Conservation (phyloP, 2,797 vertebrate genomes). For the Hafferia zeledoni region DNA sequence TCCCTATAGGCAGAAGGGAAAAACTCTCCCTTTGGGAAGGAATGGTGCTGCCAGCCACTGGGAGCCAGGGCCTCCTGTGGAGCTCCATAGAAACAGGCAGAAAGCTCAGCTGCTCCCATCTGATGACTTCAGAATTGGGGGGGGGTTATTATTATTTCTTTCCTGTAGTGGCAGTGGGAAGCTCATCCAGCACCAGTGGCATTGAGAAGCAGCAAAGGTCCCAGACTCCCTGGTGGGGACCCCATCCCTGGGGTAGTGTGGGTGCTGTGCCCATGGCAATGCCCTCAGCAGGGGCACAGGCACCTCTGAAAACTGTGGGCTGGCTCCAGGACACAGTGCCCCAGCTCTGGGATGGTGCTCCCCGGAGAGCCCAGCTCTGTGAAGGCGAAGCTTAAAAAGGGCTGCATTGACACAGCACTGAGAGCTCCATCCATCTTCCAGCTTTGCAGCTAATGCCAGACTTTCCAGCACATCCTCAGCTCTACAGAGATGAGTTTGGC, state of each 20-base stretch:
- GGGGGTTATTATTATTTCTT: not conserved
- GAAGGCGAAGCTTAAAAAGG: not conserved
- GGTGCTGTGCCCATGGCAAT: fast-evolving
- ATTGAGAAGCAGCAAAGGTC: not conserved
- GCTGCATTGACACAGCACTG: not conserved
- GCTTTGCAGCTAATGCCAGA: not conserved
- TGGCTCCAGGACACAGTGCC: not conserved
- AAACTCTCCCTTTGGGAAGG: not conserved
- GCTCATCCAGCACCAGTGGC: not conserved
- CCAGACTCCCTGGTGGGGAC: not conserved
- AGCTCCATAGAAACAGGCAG: conserved; percentile 11
- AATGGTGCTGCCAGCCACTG: not conserved
- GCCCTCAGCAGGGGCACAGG: fast-evolving
- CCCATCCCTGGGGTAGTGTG: not conserved
- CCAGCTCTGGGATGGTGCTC: not conserved
- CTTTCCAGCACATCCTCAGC: not conserved
- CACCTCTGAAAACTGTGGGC: fast-evolving
- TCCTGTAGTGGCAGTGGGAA: not conserved
- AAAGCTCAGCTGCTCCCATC: not conserved
- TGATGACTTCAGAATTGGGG: not conserved
- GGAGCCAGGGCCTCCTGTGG: not conserved
- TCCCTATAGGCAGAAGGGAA: not conserved
- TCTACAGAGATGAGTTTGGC: fast-evolving
- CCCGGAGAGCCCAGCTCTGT: not conserved
- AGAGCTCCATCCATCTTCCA: not conserved